phyloP scores from a whole-genome alignment of 2,797 vertebrate species.

The Melanotaenia pygmaea region DNA sequence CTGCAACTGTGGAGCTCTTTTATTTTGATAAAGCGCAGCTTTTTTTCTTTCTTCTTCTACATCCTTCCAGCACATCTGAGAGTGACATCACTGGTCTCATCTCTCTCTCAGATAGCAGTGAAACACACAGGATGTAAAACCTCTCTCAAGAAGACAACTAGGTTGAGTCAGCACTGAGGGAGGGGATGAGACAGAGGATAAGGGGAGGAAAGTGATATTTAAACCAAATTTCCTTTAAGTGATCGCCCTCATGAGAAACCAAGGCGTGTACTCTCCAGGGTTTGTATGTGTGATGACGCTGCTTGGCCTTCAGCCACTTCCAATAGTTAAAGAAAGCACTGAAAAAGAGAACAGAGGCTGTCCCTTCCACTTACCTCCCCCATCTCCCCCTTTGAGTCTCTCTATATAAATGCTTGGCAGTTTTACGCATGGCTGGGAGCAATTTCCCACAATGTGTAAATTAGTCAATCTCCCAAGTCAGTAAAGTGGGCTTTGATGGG shows the following conservation, averaged over 20 bases:
- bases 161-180: neutral
- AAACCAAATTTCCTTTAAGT: conserved; percentile 55
- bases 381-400: conserved; percentile 78
- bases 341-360: conserved; percentile 71
- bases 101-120: conserved; percentile 10
- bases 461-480: conserved; percentile 96
- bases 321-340: conserved; percentile 74
- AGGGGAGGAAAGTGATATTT: conserved; percentile 32
- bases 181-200: conserved; percentile 17
- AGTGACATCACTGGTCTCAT: conserved; percentile 15
- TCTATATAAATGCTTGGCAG: conserved; percentile 86
- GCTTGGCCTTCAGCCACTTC: conserved; percentile 77
- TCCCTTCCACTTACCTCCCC: conserved; percentile 68
- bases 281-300: conserved; percentile 72
- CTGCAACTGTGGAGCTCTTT: too few species aligned
- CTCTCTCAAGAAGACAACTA: conserved; percentile 3
- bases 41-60: neutral
- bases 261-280: conserved; percentile 55
- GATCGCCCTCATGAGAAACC: conserved; percentile 69
- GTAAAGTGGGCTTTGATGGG: conserved; percentile 93
- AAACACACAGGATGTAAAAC: conserved; percentile 13
- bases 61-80: neutral
- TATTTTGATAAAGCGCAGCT: too few species aligned
- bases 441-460: conserved; percentile 99
- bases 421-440: conserved; percentile 92